Evolutionary conservation across 2,797 vertebrate species (phyloP), one percentile per base, ranked within the genome.

Genomic region (Sebastes variabilis): DNA sequence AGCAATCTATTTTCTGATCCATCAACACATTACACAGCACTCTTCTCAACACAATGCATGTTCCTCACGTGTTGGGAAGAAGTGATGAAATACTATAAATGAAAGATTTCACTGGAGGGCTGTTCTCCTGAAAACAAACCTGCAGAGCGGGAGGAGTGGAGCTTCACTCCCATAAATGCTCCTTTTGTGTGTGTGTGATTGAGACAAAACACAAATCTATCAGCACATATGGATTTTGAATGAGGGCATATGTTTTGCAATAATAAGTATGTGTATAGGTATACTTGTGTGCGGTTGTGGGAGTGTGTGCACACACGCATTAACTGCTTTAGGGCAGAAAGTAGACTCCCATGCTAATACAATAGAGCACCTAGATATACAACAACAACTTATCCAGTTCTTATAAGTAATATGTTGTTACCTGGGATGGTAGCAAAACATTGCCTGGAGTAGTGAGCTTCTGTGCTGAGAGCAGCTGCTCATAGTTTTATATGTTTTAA

Each of bases 151-250:
- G 6, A 70, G 60, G 64, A 66, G n/a, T 8, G n/a, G 49, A 61
- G 12, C 49, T 22, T 46, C 38, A 30, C 24, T 36, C 75, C 22
- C 14, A 55, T 64, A 62, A 81, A 81, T 65, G n/a, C 13, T 64
- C n/a, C 52, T 32, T 59, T 68, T 80, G 76, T 64, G 6, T 65
- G 59, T 61, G 29, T 67, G 38, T 65, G 60, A 38, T 30, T 32
- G 34, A 58, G 75, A 22, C 18, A 6, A 83, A 22, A 72, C 72
- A 75, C 60, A 81, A 83, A 88, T 91, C 88, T 87, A 38, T 93
- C 79, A 81, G n/a, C 88, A 84, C 81, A 52, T 54, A 27, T 69
- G 75, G 72, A 75, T 67, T 83, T 81, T 29, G 46, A 76, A 75
- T 67, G 65, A 66, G 24, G 30, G 58, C 61, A 66, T 36, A 72